phyloP scores from a whole-genome alignment of 2,888 invertebrate species.

The Leptopilina syphax region DNA sequence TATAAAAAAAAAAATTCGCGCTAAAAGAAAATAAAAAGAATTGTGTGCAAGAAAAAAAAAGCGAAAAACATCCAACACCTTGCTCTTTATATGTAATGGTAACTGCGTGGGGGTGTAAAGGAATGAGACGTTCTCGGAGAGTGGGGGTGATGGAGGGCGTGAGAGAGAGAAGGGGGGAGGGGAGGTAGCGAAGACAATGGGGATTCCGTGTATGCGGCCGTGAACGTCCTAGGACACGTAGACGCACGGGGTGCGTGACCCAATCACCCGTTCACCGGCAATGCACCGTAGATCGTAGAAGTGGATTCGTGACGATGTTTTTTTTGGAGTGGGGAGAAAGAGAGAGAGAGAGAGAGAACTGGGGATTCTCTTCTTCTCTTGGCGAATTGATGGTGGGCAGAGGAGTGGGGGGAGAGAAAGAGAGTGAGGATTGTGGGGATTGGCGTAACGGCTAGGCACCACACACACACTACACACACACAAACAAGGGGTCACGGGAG shows the following conservation, averaged over 20 bases:
- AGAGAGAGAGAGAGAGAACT: neutral
- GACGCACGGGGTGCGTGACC: slow-evolving; percentile 73
- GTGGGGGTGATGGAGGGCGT: neutral
- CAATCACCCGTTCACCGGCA: slow-evolving; percentile 71
- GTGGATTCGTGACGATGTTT: slow-evolving; percentile 35
- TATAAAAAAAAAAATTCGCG: neutral
- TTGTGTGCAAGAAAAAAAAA: neutral
- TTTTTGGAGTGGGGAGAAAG: neutral
- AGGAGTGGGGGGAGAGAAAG: neutral
- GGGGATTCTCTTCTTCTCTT: slow-evolving; percentile 1
- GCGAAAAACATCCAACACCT: neutral
- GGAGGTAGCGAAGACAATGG: slow-evolving; percentile 60
- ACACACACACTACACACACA: no score
- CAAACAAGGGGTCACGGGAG: slow-evolving; percentile 22
- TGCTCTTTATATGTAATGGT: neutral
- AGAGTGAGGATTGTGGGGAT: slow-evolving; percentile 32
- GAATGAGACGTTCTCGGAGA: slow-evolving; percentile 33
- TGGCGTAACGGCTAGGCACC: slow-evolving; percentile 10
- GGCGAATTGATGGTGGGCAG: neutral
- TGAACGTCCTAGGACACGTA: slow-evolving; percentile 73
- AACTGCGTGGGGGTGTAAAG: slow-evolving; percentile 6
- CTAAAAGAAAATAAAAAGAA: neutral
- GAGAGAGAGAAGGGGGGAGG: slow-evolving; percentile 56
- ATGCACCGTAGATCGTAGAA: slow-evolving; percentile 55
- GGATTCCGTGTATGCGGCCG: slow-evolving; percentile 70